These are phyloP conservation scores for Drosophila obscura DNA, from an alignment of 1,140 invertebrate species.

Conservation along the genomic window DNA sequence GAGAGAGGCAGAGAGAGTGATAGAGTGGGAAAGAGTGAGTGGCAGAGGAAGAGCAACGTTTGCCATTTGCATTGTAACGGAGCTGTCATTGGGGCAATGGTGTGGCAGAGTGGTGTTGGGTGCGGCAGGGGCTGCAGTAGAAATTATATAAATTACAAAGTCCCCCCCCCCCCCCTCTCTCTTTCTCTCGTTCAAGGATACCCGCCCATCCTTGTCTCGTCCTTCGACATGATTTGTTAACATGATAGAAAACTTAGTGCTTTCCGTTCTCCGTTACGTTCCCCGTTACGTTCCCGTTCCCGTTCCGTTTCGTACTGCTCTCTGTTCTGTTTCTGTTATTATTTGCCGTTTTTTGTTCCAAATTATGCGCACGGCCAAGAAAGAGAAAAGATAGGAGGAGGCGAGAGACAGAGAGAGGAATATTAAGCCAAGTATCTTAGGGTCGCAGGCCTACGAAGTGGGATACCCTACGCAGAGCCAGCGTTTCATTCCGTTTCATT, in stretches of 20 bases:
- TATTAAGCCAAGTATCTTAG: too few relatives aligned
- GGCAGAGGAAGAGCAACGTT: constrained; percentile 30
- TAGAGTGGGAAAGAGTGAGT: neutral
- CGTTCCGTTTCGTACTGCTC: constrained; percentile 25
- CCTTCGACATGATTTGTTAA: constrained; percentile 80
- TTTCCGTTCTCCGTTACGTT: constrained; percentile 3
- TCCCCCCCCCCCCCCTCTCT: neutral
- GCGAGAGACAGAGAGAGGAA: too few relatives aligned
- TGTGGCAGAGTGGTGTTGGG: neutral
- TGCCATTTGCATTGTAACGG: constrained; percentile 71
- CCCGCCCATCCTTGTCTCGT: constrained; percentile 28
- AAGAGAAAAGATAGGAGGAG: neutral
- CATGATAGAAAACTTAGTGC: constrained; percentile 74
- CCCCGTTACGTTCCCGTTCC: too few relatives aligned
- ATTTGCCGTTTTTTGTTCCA: constrained; percentile 30
- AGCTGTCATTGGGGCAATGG: constrained; percentile 61
- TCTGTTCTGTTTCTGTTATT: constrained; percentile 18
- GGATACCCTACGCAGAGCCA: too few relatives aligned
- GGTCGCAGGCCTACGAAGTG: too few relatives aligned
- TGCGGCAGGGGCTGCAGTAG: constrained; percentile 49
- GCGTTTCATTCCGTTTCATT: too few relatives aligned
- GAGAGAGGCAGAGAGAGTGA: too few relatives aligned
- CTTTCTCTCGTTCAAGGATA: neutral
- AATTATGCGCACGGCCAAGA: constrained; percentile 34
- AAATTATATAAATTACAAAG: constrained; percentile 82